Conservation (phyloP, 2,797 vertebrate genomes). For the Dromococcyx pavoninus region DNA sequence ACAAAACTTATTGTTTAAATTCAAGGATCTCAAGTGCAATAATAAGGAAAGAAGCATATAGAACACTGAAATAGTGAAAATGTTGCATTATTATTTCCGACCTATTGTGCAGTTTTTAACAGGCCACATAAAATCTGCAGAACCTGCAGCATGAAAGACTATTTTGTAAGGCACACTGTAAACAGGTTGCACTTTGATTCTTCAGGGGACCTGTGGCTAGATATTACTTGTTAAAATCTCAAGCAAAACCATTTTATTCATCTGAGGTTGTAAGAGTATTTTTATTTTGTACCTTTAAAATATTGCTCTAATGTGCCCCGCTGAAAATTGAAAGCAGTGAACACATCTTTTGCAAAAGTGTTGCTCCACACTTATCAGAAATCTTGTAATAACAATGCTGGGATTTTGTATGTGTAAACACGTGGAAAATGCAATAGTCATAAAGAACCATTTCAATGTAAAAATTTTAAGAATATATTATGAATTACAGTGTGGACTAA, state of each 20-base stretch:
- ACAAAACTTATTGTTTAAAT: neutral
- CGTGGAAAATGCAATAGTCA: neutral
- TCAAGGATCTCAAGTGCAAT: neutral
- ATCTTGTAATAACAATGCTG: neutral
- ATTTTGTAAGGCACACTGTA: neutral
- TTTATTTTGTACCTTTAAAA: neutral
- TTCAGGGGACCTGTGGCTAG: neutral
- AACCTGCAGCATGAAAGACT: neutral
- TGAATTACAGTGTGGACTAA: neutral
- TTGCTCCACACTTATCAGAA: neutral
- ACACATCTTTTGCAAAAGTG: neutral
- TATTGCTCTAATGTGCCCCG: neutral
- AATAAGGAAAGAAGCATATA: neutral
- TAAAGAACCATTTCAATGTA: neutral
- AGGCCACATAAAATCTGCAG: neutral
- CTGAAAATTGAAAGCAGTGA: neutral
- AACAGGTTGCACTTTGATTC: neutral
- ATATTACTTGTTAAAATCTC: neutral
- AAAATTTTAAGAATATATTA: neutral
- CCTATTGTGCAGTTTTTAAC: neutral
- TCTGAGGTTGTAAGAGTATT: neutral
- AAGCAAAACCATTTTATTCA: neutral
- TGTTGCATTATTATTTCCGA: neutral
- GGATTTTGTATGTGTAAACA: neutral
- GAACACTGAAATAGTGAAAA: neutral